Evolutionary conservation across 2,888 invertebrate genomes (phyloP), one percentile per base, ranked within the genome.

Genomic region (Automeris io): DNA sequence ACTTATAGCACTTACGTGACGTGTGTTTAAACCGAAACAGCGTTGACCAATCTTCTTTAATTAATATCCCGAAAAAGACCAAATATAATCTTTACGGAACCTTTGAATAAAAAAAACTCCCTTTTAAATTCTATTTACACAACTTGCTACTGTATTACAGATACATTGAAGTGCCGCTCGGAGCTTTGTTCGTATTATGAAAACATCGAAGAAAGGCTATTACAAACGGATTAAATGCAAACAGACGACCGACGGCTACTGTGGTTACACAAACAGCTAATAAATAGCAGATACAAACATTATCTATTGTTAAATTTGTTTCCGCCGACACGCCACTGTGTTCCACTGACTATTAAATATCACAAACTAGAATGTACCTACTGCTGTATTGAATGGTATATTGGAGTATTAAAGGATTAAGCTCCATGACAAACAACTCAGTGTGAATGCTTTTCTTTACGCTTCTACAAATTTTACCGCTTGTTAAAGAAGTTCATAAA

Each of bases 221-320:
- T 65, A 77, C 74, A 80, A 75, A 78, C 70, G 74, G 83, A 85
- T 85, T 85, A 83, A 75, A 74, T 60, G 70, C 73, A 77, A 82
- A 81, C 81, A 81, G 64, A 66, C 63, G n/a, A 29, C 64, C 66
- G 57, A 57, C 68, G 70, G 78, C 77, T 69, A 61, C 62, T 55
- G 71, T 64, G 69, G 70, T 59, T 67, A 70, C 66, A 72, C 71
- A 81, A 79, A 82, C 79, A 81, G 67, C 64, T 66, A 68, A 72
- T 76, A 70, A 68, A 73, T 73, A 73, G 54, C 66, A 68, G 66
- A 75, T 66, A 67, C 72, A 82, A 85, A 85, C 81, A 81, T 69
- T 68, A 63, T 64, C 66, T 64, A 75, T 81, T 81, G 83, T 78
- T 54, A 47, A 47, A 49, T 47, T 60, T 61, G 61, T 70, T 70